Percentiles rank a stretch among this genome's conserved stretches.
phyloP scores from a whole-genome alignment of 2,888 invertebrate species.

The Monoplex corrugatus region DNA sequence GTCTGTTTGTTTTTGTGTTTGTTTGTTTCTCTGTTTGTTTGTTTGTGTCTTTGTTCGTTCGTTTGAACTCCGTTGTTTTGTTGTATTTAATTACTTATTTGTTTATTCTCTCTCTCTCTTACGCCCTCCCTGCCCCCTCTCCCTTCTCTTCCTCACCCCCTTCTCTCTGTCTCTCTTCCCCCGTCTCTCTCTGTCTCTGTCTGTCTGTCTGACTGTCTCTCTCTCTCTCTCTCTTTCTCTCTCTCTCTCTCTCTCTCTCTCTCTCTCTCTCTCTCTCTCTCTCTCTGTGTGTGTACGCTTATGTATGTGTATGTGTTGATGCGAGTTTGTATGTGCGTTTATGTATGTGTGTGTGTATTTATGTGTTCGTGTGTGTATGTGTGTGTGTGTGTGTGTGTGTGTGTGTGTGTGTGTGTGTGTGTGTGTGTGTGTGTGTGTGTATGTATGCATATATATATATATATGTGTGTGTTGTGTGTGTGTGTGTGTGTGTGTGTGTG shows the following conservation, averaged over 20 bases:
- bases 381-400: too few species aligned
- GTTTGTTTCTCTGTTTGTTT: background rate
- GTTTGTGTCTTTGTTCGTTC: background rate
- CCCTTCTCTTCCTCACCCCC: background rate
- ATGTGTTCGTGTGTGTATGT: background rate
- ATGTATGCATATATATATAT: background rate
- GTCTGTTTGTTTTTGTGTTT: background rate
- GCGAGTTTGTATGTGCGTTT: background rate
- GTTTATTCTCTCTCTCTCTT: too few species aligned
- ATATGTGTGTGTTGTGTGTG: too few species aligned
- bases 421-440: too few species aligned
- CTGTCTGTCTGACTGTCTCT: slow-evolving; percentile 12
- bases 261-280: background rate
- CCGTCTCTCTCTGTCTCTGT: background rate
- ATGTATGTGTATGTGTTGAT: background rate
- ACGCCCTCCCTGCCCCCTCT: too few species aligned
- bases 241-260: slow-evolving; percentile 22
- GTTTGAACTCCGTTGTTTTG: too few species aligned
- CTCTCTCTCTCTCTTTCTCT: slow-evolving; percentile 24
- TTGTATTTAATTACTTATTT: too few species aligned
- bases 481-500: too few species aligned
- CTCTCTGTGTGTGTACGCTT: background rate
- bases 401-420: too few species aligned
- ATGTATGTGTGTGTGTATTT: background rate
- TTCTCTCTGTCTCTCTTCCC: background rate